Base-by-base conservation (phyloP, 2,797 vertebrate species). In the Adelosebastes latens region DNA sequence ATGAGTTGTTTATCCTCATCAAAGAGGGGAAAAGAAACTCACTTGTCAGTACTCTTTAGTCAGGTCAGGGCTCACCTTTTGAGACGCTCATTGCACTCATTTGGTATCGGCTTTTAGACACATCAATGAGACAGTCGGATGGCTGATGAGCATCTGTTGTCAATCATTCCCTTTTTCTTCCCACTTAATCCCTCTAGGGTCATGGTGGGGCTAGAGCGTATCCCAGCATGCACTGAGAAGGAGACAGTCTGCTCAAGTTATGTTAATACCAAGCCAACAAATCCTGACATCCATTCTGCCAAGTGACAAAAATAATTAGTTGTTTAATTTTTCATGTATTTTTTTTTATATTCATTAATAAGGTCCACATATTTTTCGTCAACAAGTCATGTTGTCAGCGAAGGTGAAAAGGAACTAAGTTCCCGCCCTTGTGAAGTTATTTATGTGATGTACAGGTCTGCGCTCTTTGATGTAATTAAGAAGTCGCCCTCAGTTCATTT, bases 31-130 rank as follows among this genome's bases (percentile, higher is more conserved):
- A 24, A 60, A 80, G 32, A 79, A 83, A 25, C 52, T 56, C 29
- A 3, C 60, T 77, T 31, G 72, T 81, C 80, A 74, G 75, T 42
- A 11, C 62, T 87, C 71, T 85, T 82, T 46, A 59, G 42, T 78
- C 73, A 42, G 71, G 79, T 86, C 81, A 78, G 63, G 56, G 49
- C 66, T 89, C 79, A 81, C 79, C 83, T 86, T 86, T 75, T 83
- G 72, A 88, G 78, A 75, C 52, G 72, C 67, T 81, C 22, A 1
- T 72, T 72, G 75, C 72, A 22, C 75, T 12, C 71, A 80, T 68
- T 76, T 24, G 0, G 53, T 61, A 68, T 83, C 11, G 65, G 65
- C 72, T 83, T 88, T 77, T 68, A 52, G 62, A 59, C 67, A 69
- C 83, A 84, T 86, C 87, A 83, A 3, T 80, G 68, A 84, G 63